These are phyloP conservation scores for Volucella inanis DNA, from an alignment of 2,888 invertebrate species.

Conservation along the genomic window DNA sequence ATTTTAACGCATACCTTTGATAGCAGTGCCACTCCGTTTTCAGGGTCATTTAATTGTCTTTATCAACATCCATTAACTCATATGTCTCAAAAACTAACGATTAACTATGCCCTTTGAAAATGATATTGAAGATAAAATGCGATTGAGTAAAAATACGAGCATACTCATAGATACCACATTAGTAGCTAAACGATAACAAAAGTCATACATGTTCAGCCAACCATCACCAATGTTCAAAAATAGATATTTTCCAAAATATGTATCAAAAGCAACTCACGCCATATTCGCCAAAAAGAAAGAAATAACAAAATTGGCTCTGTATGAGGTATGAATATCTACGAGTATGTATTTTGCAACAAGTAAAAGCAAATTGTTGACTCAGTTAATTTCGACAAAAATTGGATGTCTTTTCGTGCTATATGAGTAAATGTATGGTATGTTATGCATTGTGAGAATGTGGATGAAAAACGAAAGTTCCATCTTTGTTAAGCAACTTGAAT, in stretches of 20 bases:
- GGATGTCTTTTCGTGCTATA: neutral
- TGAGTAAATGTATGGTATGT: conserved; percentile 4
- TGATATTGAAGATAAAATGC: neutral
- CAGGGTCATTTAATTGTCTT: too few relatives aligned
- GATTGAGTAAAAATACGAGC: neutral
- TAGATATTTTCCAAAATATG: neutral
- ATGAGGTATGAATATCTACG: conserved; percentile 4
- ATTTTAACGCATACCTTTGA: too few relatives aligned
- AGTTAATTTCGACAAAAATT: neutral
- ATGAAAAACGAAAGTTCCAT: conserved; percentile 19
- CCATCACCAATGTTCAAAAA: neutral
- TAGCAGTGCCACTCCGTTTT: too few relatives aligned
- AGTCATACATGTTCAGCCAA: neutral
- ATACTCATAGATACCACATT: neutral
- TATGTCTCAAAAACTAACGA: neutral
- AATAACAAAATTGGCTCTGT: neutral
- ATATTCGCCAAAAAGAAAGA: neutral
- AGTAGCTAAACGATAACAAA: neutral
- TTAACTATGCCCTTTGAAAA: neutral
- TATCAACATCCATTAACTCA: neutral
- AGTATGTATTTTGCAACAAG: neutral
- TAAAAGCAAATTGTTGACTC: conserved; percentile 1
- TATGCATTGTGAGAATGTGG: neutral
- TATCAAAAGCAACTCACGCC: too few relatives aligned
- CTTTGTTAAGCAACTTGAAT: neutral